Base-by-base conservation (phyloP, 2,888 invertebrate species). In the Liopterus haemorrhoidalis region DNA sequence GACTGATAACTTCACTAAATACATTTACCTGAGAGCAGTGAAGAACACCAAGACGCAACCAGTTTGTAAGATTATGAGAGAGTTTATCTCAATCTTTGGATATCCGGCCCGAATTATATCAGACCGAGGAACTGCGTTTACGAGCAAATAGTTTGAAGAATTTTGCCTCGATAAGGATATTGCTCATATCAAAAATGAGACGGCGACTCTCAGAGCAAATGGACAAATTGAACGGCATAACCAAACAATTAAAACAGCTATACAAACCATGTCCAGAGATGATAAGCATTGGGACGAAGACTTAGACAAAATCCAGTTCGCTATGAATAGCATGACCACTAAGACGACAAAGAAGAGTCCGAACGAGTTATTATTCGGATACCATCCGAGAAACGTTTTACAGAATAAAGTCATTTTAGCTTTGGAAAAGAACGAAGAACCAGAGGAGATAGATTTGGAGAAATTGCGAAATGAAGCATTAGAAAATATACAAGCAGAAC, bases 1-100 rank as follows among this genome's bases (percentile, higher is more conserved):
- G 2, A 57, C 66, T 1, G 65, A 65, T 38, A 60, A 51, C 0
- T 66, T 66, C 39, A 64, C 61, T 1, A 65, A 65, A 41, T 64
- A 54, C 43, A 46, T 58, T 1, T 49, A 64, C 14, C 31, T 64
- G 2, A 59, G 55, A 40, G 44, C 62, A 0, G 59, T 61, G 1
- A 53, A 47, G 24, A 54, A 49, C 35, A 60, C 60, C 3, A 58
- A 60, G 37, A 52, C 59, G 1, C 50, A 50, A 30, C 52, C 49
- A 1, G 58, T 59, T 0, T 41, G 61, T n/a, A 54, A 41, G 38
- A 46, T 52, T 9, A 24, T 64, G 4, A n/a, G n/a, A n/a, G n/a
- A n/a, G n/a, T n/a, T n/a, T n/a, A n/a, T n/a, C n/a, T n/a, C n/a
- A n/a, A n/a, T n/a, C n/a, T n/a, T n/a, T n/a, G n/a, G n/a, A n/a